phyloP scores from a whole-genome alignment of 2,113 vertebrate species.

The Corythaixoides concolor region DNA sequence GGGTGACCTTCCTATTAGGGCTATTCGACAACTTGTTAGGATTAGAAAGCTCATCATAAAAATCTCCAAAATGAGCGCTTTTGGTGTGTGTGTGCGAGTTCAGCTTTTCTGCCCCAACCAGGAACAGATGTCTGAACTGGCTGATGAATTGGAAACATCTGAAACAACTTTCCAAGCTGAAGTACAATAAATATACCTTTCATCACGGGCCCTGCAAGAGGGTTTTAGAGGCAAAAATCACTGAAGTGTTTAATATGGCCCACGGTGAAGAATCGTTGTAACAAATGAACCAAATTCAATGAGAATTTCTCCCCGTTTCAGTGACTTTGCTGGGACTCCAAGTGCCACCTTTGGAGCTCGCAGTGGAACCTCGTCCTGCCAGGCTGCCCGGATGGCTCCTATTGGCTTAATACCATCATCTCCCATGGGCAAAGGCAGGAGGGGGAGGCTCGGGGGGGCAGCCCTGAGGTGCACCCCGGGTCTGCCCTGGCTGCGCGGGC shows the following conservation, averaged over 20 bases:
- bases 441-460: too few species aligned
- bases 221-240: conserved; percentile 72
- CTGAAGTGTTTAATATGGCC: conserved; percentile 63
- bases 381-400: not conserved
- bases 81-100: conserved; percentile 71
- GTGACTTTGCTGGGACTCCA: not conserved
- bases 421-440: not conserved
- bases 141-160: conserved; percentile 93
- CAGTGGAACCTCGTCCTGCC: not conserved
- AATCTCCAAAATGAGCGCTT: conserved; percentile 80
- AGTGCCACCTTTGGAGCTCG: not conserved
- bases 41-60: conserved; percentile 78
- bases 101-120: conserved; percentile 80
- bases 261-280: conserved; percentile 25
- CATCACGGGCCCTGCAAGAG: conserved; percentile 79
- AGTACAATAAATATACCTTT: conserved; percentile 93
- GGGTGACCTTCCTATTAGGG: conserved; percentile 39
- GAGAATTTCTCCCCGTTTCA: conserved; percentile 19
- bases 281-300: conserved; percentile 53
- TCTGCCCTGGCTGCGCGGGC: not conserved
- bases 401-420: fast-evolving
- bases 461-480: fast-evolving
- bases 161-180: conserved; percentile 87
- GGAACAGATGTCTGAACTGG: conserved; percentile 89
- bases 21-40: conserved; percentile 78